Evolutionary conservation across 2,797 vertebrate species (phyloP).

Genomic region (Pangasius larnaudii): DNA sequence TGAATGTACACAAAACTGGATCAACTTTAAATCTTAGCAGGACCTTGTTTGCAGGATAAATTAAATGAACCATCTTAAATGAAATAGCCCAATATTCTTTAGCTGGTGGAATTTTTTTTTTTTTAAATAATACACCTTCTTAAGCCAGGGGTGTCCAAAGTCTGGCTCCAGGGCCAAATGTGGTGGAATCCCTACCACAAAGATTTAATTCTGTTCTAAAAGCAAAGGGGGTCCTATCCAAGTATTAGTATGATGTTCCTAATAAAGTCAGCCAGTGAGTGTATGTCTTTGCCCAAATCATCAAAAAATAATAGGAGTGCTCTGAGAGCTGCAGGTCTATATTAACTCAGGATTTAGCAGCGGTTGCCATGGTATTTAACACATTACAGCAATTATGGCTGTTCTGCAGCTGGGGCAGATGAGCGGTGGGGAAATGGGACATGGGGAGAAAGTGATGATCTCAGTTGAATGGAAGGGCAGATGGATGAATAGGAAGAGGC

Average conservation of each 20-base stretch:
- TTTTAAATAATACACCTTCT: too few species aligned
- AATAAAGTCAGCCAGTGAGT: not conserved
- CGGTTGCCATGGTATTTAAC: slow-evolving; percentile 92
- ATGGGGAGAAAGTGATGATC: slow-evolving; percentile 84
- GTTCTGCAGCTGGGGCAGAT: slow-evolving; percentile 78
- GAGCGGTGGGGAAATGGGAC: slow-evolving; percentile 31
- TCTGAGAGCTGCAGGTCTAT: slow-evolving; percentile 84
- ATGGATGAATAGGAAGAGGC: slow-evolving; percentile 88
- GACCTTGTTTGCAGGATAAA: not conserved
- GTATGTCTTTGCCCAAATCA: not conserved
- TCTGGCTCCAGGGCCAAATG: not conserved
- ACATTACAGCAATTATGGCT: slow-evolving; percentile 93
- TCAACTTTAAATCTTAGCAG: not conserved
- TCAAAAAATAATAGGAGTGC: slow-evolving; percentile 85
- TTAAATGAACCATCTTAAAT: not conserved
- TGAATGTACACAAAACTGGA: not conserved
- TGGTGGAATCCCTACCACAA: not conserved
- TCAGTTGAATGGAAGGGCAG: slow-evolving; percentile 89
- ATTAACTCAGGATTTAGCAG: slow-evolving; percentile 85
- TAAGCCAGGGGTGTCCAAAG: not conserved
- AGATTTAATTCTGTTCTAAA: not conserved
- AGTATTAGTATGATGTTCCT: not conserved
- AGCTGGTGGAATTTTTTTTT: too few species aligned
- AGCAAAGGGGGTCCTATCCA: not conserved
- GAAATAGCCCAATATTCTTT: too few species aligned